Evolutionary conservation across 2,797 vertebrate genomes (phyloP).

Genomic region (Gastrophryne carolinensis): DNA sequence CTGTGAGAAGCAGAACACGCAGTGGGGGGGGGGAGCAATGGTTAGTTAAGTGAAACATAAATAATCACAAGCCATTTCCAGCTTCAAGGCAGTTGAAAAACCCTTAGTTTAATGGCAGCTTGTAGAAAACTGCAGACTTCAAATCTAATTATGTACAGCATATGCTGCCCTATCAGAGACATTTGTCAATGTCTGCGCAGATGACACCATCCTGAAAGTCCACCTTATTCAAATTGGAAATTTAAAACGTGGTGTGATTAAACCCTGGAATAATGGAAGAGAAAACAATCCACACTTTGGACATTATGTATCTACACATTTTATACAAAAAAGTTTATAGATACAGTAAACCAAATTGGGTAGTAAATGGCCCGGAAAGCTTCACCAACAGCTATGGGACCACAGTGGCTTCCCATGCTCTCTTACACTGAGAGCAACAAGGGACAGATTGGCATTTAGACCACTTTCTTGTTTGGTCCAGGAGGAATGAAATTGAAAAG

Average conservation of each 20-base stretch:
- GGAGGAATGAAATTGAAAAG: too few relatives aligned
- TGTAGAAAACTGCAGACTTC: conserved; percentile 1
- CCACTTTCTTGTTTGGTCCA: too few relatives aligned
- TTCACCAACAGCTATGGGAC: too few relatives aligned
- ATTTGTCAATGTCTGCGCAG: conserved; percentile 21
- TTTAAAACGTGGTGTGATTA: neutral
- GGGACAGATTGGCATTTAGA: too few relatives aligned
- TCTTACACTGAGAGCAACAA: too few relatives aligned
- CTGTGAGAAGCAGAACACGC: conserved; percentile 6
- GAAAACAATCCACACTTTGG: neutral
- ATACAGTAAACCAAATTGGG: too few relatives aligned
- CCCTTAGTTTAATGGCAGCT: conserved; percentile 12
- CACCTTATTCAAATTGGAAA: neutral
- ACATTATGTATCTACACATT: neutral
- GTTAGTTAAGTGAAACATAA: conserved; percentile 44
- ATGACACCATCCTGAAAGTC: neutral
- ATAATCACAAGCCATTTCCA: conserved; percentile 29
- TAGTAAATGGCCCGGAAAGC: too few relatives aligned
- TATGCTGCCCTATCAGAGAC: neutral
- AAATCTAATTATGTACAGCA: conserved; percentile 30
- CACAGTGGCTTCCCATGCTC: too few relatives aligned
- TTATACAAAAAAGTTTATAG: too few relatives aligned
- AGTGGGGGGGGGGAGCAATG: conserved; percentile 20
- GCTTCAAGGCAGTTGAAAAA: conserved; percentile 10
- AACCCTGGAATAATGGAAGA: neutral